Evolutionary conservation across 1,140 invertebrate genomes (phyloP).

Genomic region (Metopolophium dirhodum): DNA sequence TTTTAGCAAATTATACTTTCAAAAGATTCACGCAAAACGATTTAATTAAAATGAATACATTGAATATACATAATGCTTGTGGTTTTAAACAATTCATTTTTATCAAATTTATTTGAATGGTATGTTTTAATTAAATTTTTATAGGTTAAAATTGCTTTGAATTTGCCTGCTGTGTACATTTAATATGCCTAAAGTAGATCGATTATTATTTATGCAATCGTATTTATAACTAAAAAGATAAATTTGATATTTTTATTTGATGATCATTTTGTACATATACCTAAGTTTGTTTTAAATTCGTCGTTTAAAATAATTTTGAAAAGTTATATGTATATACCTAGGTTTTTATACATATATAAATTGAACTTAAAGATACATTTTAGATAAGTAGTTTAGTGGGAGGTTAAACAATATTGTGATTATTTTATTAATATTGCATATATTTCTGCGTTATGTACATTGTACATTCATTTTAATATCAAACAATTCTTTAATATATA

Average conservation of each 20-base stretch:
- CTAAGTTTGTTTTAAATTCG: neutral
- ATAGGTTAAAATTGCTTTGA: slow-evolving; percentile 25
- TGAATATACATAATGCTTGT: neutral
- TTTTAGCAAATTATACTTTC: neutral
- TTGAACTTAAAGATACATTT: neutral
- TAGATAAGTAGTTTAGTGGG: neutral
- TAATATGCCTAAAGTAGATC: neutral
- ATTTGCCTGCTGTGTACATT: neutral
- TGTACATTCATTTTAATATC: neutral
- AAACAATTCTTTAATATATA: neutral
- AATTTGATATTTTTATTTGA: neutral
- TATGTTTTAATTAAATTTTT: slow-evolving; percentile 31
- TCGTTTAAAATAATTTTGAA: neutral
- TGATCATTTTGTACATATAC: neutral
- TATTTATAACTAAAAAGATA: neutral
- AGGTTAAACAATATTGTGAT: neutral
- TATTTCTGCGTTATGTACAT: neutral
- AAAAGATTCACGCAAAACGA: neutral
- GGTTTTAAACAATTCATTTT: slow-evolving; percentile 24
- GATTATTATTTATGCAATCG: neutral
- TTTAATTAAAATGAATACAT: neutral
- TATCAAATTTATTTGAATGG: neutral
- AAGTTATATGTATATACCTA: neutral
- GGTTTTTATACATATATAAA: neutral
- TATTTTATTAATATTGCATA: neutral